These are phyloP conservation scores for Idaea straminata DNA, from an alignment of 2,888 invertebrate genomes.

Conservation along the genomic window DNA sequence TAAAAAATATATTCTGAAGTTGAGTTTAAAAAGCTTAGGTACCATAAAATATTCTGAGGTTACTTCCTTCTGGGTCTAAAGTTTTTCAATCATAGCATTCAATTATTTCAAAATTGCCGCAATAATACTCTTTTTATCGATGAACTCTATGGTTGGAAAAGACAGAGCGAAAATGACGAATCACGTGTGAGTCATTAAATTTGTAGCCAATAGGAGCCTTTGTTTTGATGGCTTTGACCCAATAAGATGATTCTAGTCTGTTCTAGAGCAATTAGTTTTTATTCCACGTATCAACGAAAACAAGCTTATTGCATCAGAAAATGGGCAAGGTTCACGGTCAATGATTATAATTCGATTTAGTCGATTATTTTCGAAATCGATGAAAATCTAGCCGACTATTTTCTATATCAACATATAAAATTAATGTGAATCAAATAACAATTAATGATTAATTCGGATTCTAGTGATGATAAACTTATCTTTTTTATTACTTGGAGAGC, in stretches of 20 bases:
- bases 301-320: conserved; percentile 52
- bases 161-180: neutral
- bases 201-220: conserved; percentile 12
- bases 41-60: too few relatives aligned
- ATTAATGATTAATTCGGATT: conserved; percentile 4
- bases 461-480: too few relatives aligned
- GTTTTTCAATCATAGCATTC: too few relatives aligned
- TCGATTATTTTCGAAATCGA: conserved; percentile 6
- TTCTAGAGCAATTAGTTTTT: conserved; percentile 8
- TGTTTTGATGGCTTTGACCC: conserved; percentile 16
- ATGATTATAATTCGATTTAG: conserved; percentile 12
- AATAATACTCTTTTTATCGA: neutral
- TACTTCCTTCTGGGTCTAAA: too few relatives aligned
- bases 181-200: neutral
- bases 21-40: too few relatives aligned
- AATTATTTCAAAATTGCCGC: neutral
- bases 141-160: neutral
- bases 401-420: too few relatives aligned
- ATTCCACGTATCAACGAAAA: conserved; percentile 21
- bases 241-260: conserved; percentile 14
- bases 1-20: too few relatives aligned
- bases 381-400: neutral
- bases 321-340: conserved; percentile 17
- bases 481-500: too few relatives aligned
- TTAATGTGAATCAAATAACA: too few relatives aligned